Conservation (phyloP, 2,888 invertebrate species). For the Lobophora halterata region DNA sequence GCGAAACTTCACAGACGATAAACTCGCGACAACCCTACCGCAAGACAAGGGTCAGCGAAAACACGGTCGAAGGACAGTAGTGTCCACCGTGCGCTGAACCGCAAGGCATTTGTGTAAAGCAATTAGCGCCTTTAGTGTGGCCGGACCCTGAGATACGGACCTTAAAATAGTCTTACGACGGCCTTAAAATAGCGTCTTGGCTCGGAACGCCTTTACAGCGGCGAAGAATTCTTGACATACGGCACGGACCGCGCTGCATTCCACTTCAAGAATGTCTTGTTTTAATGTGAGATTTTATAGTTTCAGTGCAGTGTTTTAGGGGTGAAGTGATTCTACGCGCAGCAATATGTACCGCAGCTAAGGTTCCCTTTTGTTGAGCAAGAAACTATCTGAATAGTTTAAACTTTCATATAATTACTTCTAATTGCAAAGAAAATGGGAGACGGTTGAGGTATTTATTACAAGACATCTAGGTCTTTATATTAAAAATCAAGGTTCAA, state of each 20-base stretch:
- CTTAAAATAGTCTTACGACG: slow-evolving; percentile 24
- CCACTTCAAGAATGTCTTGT: slow-evolving; percentile 54
- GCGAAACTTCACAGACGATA: slow-evolving; percentile 31
- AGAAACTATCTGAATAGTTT: slow-evolving; percentile 11
- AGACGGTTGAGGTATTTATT: no score
- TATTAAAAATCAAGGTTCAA: no score
- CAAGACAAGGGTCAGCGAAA: slow-evolving; percentile 45
- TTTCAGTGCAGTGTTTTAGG: slow-evolving; percentile 37
- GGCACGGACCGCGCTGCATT: slow-evolving; percentile 52
- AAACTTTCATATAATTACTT: no score
- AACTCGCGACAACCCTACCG: slow-evolving; percentile 34
- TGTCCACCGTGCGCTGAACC: slow-evolving; percentile 41
- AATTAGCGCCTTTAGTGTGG: slow-evolving; percentile 71
- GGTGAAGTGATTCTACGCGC: slow-evolving; percentile 21
- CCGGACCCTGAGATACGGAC: slow-evolving; percentile 46
- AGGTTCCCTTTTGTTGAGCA: slow-evolving; percentile 6
- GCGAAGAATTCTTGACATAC: slow-evolving; percentile 50
- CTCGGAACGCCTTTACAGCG: slow-evolving; percentile 42
- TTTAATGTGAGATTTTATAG: slow-evolving; percentile 66
- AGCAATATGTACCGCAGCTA: slow-evolving; percentile 24
- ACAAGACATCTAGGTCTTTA: no score
- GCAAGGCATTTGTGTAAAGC: slow-evolving; percentile 68
- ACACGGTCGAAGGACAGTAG: slow-evolving; percentile 44
- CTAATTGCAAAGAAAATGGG: no score
- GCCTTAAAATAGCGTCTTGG: slow-evolving; percentile 32